phyloP scores from a whole-genome alignment of 2,888 invertebrate genomes.

The Chymomyza procnemis region DNA sequence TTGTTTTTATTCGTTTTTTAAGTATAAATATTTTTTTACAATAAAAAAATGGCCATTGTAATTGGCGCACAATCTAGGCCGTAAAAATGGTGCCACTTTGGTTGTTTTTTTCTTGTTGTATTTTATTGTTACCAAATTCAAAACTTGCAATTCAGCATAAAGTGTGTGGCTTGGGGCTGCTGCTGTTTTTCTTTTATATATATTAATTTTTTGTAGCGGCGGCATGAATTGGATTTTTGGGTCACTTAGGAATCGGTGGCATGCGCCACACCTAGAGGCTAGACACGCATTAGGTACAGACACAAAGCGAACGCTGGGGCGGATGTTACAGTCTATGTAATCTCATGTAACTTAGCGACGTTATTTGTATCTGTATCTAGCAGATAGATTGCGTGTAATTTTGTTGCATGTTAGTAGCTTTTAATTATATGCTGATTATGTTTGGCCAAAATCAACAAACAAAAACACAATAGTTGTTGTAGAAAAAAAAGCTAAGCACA shows the following conservation, averaged over 20 bases:
- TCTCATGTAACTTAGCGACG: slow-evolving; percentile 34
- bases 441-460: slow-evolving; percentile 46
- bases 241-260: slow-evolving; percentile 36
- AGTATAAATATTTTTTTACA: slow-evolving; percentile 6
- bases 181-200: neutral
- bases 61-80: slow-evolving; percentile 37
- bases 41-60: slow-evolving; percentile 38
- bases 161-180: neutral
- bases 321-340: slow-evolving; percentile 1
- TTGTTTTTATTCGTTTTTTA: slow-evolving; percentile 12
- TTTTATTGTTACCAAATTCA: neutral
- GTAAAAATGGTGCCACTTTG: slow-evolving; percentile 41
- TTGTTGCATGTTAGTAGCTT: slow-evolving; percentile 67
- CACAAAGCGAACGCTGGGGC: slow-evolving; percentile 8
- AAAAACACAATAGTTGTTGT: neutral
- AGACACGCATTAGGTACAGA: slow-evolving; percentile 18
- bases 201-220: slow-evolving; percentile 9
- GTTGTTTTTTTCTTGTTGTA: neutral
- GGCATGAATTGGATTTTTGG: slow-evolving; percentile 50
- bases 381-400: slow-evolving; percentile 64
- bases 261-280: slow-evolving; percentile 29
- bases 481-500: neutral
- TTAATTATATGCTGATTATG: slow-evolving; percentile 71
- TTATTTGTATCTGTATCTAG: slow-evolving; percentile 40
- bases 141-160: neutral